These are phyloP conservation scores for Micromys minutus DNA, from an alignment of 2,113 vertebrate species.

Conservation along the genomic window DNA sequence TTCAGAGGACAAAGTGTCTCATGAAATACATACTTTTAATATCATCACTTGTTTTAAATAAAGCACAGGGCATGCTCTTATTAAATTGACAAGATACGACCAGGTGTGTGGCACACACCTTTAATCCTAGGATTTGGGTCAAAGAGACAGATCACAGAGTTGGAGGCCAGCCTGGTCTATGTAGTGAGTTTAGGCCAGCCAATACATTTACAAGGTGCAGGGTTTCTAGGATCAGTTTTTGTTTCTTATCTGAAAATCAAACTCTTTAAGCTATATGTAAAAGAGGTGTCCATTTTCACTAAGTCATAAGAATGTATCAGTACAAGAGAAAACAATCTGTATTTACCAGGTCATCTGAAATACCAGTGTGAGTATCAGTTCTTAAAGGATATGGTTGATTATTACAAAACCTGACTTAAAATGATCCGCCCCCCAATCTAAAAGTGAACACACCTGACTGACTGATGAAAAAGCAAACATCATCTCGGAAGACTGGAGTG, in stretches of 20 bases:
- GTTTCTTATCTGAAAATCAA: slow-evolving; percentile 43
- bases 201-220: slow-evolving; percentile 6
- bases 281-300: slow-evolving; percentile 27
- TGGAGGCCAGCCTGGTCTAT: background rate
- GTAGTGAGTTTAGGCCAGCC: background rate
- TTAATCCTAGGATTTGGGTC: background rate
- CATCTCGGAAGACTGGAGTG: slow-evolving; percentile 97
- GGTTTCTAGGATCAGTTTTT: slow-evolving; percentile 36
- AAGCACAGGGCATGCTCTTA: slow-evolving; percentile 49
- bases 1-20: background rate
- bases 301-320: slow-evolving; percentile 6
- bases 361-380: slow-evolving; percentile 23
- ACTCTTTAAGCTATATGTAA: background rate
- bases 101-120: background rate
- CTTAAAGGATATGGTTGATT: slow-evolving; percentile 1
- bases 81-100: slow-evolving; percentile 22
- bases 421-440: slow-evolving; percentile 5
- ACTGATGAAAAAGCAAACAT: slow-evolving; percentile 99
- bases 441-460: slow-evolving; percentile 92
- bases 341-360: slow-evolving; percentile 9
- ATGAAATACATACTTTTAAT: background rate
- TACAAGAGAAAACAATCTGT: slow-evolving; percentile 17
- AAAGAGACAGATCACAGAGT: background rate
- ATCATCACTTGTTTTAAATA: slow-evolving; percentile 30
- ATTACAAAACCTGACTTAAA: slow-evolving; percentile 6